These are phyloP conservation scores for Malachius bipustulatus DNA, from an alignment of 2,888 invertebrate species.

Conservation along the genomic window DNA sequence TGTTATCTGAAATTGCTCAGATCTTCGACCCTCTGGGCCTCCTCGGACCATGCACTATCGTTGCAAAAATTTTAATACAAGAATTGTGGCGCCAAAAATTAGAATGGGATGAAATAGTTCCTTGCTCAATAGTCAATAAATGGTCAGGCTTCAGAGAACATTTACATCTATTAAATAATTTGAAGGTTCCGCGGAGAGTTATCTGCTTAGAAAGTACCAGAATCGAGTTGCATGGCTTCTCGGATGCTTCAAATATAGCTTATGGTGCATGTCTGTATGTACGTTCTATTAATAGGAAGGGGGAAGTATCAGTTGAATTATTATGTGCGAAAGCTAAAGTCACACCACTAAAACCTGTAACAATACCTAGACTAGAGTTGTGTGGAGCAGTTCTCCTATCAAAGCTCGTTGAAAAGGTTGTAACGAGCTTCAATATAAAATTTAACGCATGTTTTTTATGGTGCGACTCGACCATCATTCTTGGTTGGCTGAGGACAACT, in stretches of 20 bases:
- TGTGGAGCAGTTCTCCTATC: neutral
- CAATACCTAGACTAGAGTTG: neutral
- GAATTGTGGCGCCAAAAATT: neutral
- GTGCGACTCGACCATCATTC: constrained; percentile 1
- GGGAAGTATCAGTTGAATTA: neutral
- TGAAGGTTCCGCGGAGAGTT: neutral
- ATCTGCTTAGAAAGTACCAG: neutral
- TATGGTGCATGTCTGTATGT: neutral
- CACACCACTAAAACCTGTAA: neutral
- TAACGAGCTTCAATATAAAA: neutral
- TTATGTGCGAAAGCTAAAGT: neutral
- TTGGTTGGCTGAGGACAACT: neutral
- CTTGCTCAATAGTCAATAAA: neutral
- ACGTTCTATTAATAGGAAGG: neutral
- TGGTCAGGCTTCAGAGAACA: neutral
- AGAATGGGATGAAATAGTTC: neutral
- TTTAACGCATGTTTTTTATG: neutral
- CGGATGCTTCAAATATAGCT: neutral
- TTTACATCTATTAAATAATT: neutral
- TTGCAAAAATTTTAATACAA: neutral
- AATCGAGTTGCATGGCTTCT: constrained; percentile 1
- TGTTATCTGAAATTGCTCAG: neutral
- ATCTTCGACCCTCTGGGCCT: constrained; percentile 1
- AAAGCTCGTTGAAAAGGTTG: neutral
- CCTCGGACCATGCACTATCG: neutral